phyloP scores from a whole-genome alignment of 2,797 vertebrate species.

The Pseudochaenichthys georgianus region DNA sequence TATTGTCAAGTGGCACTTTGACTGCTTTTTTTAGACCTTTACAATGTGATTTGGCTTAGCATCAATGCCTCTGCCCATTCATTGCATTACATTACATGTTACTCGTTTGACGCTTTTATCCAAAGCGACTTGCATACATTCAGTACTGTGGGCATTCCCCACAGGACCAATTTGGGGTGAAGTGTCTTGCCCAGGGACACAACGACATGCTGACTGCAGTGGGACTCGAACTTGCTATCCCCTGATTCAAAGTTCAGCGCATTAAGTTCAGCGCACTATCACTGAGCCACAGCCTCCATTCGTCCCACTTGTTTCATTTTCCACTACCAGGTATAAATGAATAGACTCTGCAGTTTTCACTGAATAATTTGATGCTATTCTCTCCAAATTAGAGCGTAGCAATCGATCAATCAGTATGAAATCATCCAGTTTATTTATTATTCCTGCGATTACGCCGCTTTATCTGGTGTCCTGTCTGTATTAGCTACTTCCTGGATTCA shows the following conservation, averaged over 20 bases:
- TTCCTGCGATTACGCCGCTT: conserved; percentile 39
- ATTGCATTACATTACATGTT: too few relatives aligned
- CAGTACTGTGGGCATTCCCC: too few relatives aligned
- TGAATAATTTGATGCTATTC: conserved; percentile 35
- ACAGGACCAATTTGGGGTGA: too few relatives aligned
- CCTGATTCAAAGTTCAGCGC: too few relatives aligned
- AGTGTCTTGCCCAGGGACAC: too few relatives aligned
- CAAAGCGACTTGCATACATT: too few relatives aligned
- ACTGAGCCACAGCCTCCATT: background rate
- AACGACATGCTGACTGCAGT: too few relatives aligned
- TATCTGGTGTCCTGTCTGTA: conserved; percentile 40
- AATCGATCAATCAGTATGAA: conserved; percentile 41
- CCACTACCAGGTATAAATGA: conserved; percentile 23
- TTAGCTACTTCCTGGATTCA: conserved; percentile 47
- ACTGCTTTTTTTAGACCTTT: conserved; percentile 68
- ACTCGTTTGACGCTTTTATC: too few relatives aligned
- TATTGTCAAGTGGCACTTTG: conserved; percentile 59
- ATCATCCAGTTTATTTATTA: conserved; percentile 51
- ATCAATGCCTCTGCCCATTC: conserved; percentile 7
- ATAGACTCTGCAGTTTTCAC: conserved; percentile 36
- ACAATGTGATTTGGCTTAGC: conserved; percentile 9
- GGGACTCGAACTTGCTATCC: too few relatives aligned
- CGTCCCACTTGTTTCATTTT: conserved; percentile 39
- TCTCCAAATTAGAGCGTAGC: conserved; percentile 25
- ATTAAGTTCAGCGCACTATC: too few relatives aligned